A percentile compares a stretch with the other conserved stretches of the same genome.
phyloP scores from a whole-genome alignment of 2,888 invertebrate species.

The Nemotelus pantherinus region DNA sequence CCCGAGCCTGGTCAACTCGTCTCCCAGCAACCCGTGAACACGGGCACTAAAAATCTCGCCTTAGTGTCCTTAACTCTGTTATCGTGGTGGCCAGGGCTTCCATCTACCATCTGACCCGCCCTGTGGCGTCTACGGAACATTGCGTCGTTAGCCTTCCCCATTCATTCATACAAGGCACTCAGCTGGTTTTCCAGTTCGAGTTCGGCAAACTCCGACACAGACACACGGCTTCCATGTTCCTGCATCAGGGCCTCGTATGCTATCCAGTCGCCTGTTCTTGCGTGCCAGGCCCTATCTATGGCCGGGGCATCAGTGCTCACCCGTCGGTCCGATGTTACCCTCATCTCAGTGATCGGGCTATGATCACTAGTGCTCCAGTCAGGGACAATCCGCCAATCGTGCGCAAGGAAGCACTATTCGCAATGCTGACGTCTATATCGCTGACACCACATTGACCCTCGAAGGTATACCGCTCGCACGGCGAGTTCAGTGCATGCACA shows the following conservation, averaged over 20 bases:
- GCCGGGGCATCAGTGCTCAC: too few species aligned
- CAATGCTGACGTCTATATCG: background rate
- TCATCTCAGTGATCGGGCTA: background rate
- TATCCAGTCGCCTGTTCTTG: background rate
- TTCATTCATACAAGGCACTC: background rate
- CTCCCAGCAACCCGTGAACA: too few species aligned
- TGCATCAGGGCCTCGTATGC: background rate
- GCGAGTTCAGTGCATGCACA: background rate
- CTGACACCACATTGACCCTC: background rate
- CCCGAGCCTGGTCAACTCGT: background rate
- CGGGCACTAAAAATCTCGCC: too few species aligned
- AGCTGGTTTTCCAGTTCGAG: background rate
- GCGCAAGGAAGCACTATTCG: too few species aligned
- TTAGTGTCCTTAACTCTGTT: too few species aligned
- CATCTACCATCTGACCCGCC: too few species aligned
- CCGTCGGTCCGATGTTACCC: too few species aligned
- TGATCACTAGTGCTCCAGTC: background rate
- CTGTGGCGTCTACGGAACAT: too few species aligned
- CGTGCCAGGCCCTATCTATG: too few species aligned
- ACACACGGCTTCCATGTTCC: background rate
- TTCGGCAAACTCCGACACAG: background rate
- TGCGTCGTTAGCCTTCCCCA: background rate
- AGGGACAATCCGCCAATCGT: background rate
- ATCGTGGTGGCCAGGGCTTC: too few species aligned
- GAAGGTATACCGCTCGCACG: background rate